Percentiles rank a stretch among this genome's conserved stretches.
phyloP scores from a whole-genome alignment of 2,888 invertebrate species.

The Automeris io region DNA sequence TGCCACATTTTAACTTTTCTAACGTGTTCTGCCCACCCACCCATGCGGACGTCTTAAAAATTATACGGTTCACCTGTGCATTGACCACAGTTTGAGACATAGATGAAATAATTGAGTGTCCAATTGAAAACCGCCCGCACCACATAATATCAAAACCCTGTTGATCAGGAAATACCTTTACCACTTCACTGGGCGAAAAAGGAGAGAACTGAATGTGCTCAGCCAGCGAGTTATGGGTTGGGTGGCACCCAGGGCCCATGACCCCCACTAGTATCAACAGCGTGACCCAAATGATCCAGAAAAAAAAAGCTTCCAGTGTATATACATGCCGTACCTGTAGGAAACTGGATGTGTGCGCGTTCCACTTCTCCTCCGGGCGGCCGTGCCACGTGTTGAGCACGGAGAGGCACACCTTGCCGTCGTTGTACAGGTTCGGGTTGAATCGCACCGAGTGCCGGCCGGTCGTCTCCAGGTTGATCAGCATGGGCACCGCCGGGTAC shows the following conservation, averaged over 20 bases:
- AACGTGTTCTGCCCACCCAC: too few relatives aligned
- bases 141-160: neutral
- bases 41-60: too few relatives aligned
- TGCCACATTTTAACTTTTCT: too few relatives aligned
- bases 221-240: too few relatives aligned
- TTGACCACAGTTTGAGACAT: neutral
- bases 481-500: conserved; percentile 90
- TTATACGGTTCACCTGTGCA: too few relatives aligned
- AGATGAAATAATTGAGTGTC: neutral
- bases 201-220: too few relatives aligned
- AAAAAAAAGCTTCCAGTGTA: too few relatives aligned
- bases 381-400: conserved; percentile 98
- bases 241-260: too few relatives aligned
- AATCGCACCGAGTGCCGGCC: conserved; percentile 93
- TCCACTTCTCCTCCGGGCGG: conserved; percentile 97
- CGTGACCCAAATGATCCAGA: too few relatives aligned
- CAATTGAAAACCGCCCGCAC: neutral
- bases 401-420: conserved; percentile 94
- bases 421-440: conserved; percentile 96
- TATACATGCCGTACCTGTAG: conserved; percentile 81
- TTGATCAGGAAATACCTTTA: too few relatives aligned
- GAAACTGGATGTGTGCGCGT: conserved; percentile 95
- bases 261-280: too few relatives aligned
- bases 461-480: conserved; percentile 93
- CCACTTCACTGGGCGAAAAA: too few relatives aligned